These are phyloP conservation scores for Polypterus senegalus DNA, from an alignment of 2,113 vertebrate species.

Conservation along the genomic window DNA sequence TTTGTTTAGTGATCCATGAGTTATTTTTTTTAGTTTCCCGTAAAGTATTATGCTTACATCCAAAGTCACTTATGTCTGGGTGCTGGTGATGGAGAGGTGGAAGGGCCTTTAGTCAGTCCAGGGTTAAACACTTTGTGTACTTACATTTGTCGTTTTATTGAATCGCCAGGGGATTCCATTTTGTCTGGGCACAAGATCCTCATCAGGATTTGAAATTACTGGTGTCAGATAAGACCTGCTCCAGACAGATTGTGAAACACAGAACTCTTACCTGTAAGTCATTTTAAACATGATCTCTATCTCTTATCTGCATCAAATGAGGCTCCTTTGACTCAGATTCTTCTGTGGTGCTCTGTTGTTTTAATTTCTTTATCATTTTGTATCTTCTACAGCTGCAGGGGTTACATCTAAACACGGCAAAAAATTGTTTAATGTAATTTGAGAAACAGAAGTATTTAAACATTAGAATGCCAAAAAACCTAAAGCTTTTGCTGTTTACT, in stretches of 20 bases:
- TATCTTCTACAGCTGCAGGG: not conserved
- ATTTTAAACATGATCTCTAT: slow-evolving; percentile 55
- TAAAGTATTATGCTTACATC: too few species aligned
- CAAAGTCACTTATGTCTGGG: too few species aligned
- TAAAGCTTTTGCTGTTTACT: slow-evolving; percentile 29
- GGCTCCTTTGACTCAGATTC: slow-evolving; percentile 38
- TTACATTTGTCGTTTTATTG: slow-evolving; percentile 23
- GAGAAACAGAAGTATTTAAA: slow-evolving; percentile 9
- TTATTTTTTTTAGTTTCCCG: too few species aligned
- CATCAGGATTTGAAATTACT: slow-evolving; percentile 29
- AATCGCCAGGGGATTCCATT: slow-evolving; percentile 38
- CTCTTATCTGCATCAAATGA: slow-evolving; percentile 52
- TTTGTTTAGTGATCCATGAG: too few species aligned
- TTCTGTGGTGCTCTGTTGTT: slow-evolving; percentile 39
- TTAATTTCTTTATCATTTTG: slow-evolving; percentile 20
- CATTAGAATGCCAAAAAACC: slow-evolving; percentile 36
- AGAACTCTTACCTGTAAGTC: slow-evolving; percentile 56
- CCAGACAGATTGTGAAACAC: slow-evolving; percentile 50
- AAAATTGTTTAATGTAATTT: not conserved
- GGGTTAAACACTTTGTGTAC: too few species aligned
- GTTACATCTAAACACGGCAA: not conserved
- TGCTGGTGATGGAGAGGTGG: too few species aligned
- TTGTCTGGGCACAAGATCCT: slow-evolving; percentile 50
- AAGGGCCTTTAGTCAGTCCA: too few species aligned
- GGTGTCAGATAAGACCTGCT: slow-evolving; percentile 51